Percentiles rank a stretch among this genome's conserved stretches.
Evolutionary conservation across 2,797 vertebrate genomes (phyloP).

Genomic region (Ataeniobius toweri): DNA sequence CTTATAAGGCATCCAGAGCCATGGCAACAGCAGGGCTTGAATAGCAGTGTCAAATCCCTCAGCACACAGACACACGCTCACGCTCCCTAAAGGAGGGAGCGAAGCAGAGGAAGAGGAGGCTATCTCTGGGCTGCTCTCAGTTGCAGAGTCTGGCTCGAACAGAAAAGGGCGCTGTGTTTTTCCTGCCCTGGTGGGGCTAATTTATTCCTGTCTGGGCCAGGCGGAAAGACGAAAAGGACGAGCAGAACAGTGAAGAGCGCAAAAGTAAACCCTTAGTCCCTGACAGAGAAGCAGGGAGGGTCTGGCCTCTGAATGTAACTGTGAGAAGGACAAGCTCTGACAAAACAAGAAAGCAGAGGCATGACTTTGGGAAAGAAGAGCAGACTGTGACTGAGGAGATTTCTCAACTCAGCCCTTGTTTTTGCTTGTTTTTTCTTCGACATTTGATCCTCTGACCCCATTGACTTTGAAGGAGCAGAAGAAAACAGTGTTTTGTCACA

Average conservation of each 20-base stretch:
- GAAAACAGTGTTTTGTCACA: conserved; percentile 56
- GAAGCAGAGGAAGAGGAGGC: conserved; percentile 59
- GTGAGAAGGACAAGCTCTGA: conserved; percentile 78
- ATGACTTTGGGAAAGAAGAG: conserved; percentile 47
- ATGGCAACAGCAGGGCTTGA: conserved; percentile 89
- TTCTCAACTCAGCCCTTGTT: conserved; percentile 62
- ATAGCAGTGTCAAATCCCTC: conserved; percentile 90
- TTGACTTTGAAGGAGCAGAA: conserved; percentile 41
- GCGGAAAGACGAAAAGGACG: conserved; percentile 33
- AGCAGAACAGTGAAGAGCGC: conserved; percentile 64
- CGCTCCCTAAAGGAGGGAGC: conserved; percentile 74
- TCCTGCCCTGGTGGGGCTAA: conserved; percentile 70
- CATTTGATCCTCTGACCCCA: conserved; percentile 62
- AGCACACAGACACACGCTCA: conserved; percentile 83
- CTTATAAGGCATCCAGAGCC: conserved; percentile 89
- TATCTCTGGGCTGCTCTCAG: conserved; percentile 70
- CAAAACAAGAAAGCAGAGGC: conserved; percentile 69
- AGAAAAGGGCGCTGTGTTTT: conserved; percentile 62
- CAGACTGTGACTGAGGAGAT: conserved; percentile 43
- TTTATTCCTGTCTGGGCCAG: conserved; percentile 69
- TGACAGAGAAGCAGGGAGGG: conserved; percentile 71
- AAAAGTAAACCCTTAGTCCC: conserved; percentile 67
- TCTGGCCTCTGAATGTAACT: conserved; percentile 73
- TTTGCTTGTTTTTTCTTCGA: conserved; percentile 46
- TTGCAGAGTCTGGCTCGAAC: conserved; percentile 65